Evolutionary conservation across 2,113 vertebrate genomes (phyloP).

Genomic region (Poeciliopsis occidentalis): DNA sequence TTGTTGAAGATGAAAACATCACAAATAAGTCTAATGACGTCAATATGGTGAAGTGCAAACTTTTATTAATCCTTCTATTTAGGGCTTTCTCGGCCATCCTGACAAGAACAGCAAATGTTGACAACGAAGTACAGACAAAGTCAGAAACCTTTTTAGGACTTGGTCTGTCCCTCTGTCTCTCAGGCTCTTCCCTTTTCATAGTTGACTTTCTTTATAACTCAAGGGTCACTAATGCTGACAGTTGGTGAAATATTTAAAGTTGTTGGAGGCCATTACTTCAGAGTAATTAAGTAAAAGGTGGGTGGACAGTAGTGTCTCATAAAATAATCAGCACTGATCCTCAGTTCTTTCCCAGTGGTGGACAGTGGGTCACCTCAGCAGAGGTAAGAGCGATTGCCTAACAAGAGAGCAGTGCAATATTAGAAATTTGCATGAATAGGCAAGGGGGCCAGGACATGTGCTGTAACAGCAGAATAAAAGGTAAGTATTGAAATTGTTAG

Average conservation of each 20-base stretch:
- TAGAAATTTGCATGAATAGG: conserved; percentile 38
- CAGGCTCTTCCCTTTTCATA: conserved; percentile 19
- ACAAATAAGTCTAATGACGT: background rate
- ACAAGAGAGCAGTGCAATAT: conserved; percentile 28
- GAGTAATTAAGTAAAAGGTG: conserved; percentile 67
- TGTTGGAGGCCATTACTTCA: conserved; percentile 71
- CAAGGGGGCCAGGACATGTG: background rate
- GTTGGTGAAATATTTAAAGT: conserved; percentile 71
- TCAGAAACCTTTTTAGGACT: background rate
- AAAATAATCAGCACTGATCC: conserved; percentile 67
- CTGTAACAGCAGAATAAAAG: background rate
- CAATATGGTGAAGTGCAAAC: background rate
- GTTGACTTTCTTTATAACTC: conserved; percentile 15
- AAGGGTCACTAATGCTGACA: conserved; percentile 28
- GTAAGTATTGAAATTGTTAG: conserved; percentile 5
- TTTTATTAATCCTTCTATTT: background rate
- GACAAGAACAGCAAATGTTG: background rate
- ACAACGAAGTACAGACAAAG: background rate
- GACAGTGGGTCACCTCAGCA: conserved; percentile 56
- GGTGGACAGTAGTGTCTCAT: conserved; percentile 63
- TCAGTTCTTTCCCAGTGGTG: conserved; percentile 55
- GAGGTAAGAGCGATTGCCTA: conserved; percentile 40
- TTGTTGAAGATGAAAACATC: background rate
- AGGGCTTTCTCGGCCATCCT: background rate
- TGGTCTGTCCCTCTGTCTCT: background rate